A percentile compares a stretch with the other conserved stretches of the same genome.
Conservation (phyloP, 1,140 invertebrate species). For the Chrysoperla carnea region DNA sequence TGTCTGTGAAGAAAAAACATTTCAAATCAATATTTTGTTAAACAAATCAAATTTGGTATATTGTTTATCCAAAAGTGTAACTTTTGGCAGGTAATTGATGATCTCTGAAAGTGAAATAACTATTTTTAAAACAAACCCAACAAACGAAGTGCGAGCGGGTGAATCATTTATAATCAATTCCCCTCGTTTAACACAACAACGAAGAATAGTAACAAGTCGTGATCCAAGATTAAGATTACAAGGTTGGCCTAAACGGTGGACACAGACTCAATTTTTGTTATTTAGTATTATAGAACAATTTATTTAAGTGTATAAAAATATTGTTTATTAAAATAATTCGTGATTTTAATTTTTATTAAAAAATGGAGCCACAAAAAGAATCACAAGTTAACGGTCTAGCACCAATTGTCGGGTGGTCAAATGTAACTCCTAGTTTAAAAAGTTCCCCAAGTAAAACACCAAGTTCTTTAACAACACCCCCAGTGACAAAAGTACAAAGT, state of each 20-base stretch:
- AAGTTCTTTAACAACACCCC: not conserved
- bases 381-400: slow-evolving; percentile 9
- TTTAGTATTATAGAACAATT: not conserved
- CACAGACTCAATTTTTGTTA: slow-evolving; percentile 4
- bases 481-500: slow-evolving; percentile 2
- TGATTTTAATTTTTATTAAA: too few relatives aligned
- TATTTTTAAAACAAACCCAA: too few relatives aligned
- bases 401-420: slow-evolving; percentile 22
- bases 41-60: too few relatives aligned
- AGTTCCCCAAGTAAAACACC: slow-evolving; percentile 8
- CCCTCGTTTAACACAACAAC: too few relatives aligned
- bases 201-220: slow-evolving; percentile 5
- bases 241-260: slow-evolving; percentile 15
- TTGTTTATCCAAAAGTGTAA: too few relatives aligned
- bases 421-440: slow-evolving; percentile 9
- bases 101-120: too few relatives aligned
- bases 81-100: too few relatives aligned
- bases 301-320: not conserved
- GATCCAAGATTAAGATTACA: slow-evolving; percentile 14
- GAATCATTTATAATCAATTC: too few relatives aligned
- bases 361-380: not conserved
- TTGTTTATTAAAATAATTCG: not conserved
- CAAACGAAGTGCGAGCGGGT: too few relatives aligned
- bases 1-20: too few relatives aligned
- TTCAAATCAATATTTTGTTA: too few relatives aligned